Conservation (phyloP, 2,888 invertebrate genomes). For the Chrysina gloriosa region DNA sequence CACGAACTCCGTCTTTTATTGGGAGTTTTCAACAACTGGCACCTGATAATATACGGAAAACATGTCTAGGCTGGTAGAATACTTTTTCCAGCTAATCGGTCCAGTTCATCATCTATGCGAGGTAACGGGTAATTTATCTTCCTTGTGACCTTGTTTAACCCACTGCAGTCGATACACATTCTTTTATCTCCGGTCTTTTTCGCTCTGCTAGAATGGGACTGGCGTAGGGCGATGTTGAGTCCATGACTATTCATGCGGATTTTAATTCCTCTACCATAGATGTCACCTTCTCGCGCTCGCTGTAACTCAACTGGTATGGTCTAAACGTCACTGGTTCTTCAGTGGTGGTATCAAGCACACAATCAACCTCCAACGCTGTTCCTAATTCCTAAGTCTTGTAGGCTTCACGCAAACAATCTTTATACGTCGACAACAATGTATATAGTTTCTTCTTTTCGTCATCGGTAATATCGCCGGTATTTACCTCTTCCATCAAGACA, state of each 20-base stretch:
- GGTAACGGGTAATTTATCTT: slow-evolving; percentile 31
- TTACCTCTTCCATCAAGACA: too few relatives aligned
- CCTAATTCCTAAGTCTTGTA: too few relatives aligned
- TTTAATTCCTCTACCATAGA: slow-evolving; percentile 39
- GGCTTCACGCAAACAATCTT: too few relatives aligned
- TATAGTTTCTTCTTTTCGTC: too few relatives aligned
- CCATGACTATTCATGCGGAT: slow-evolving; percentile 9
- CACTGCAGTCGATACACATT: slow-evolving; percentile 14
- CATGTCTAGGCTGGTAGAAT: slow-evolving; percentile 8
- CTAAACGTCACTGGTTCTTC: slow-evolving; percentile 33
- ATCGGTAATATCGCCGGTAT: too few relatives aligned
- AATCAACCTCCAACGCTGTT: too few relatives aligned
- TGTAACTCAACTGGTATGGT: slow-evolving; percentile 47
- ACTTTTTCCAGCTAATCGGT: slow-evolving; percentile 19
- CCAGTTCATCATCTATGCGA: slow-evolving; percentile 32
- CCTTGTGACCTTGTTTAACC: background rate
- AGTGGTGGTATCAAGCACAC: slow-evolving; percentile 15
- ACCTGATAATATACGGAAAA: slow-evolving; percentile 9
- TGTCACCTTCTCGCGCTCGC: slow-evolving; percentile 46
- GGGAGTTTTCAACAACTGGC: background rate
- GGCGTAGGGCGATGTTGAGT: slow-evolving; percentile 23
- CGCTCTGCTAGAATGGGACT: slow-evolving; percentile 13
- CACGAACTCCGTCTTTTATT: slow-evolving; percentile 6
- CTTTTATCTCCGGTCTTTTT: slow-evolving; percentile 32
- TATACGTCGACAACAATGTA: too few relatives aligned